Conservation (phyloP, 2,888 invertebrate species). For the Dynastes tityus region DNA sequence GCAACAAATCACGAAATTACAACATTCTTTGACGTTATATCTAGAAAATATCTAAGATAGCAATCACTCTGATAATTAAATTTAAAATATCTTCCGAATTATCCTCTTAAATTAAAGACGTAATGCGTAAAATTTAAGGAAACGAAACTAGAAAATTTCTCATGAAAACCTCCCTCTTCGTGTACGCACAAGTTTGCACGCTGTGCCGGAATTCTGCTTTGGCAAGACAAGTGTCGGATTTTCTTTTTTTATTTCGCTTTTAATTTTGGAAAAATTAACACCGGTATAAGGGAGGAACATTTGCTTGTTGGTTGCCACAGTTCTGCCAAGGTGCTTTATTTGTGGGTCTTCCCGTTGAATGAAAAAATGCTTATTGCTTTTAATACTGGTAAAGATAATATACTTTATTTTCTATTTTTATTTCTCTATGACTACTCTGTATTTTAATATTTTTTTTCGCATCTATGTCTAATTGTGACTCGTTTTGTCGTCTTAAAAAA, state of each 20-base stretch:
- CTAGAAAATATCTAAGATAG: conserved; percentile 28
- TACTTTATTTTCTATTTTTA: conserved; percentile 25
- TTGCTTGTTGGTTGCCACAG: conserved; percentile 40
- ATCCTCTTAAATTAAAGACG: background rate
- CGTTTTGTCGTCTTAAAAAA: conserved; percentile 7
- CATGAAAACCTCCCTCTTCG: conserved; percentile 13
- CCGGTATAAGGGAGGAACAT: conserved; percentile 9
- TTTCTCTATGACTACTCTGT: conserved; percentile 9
- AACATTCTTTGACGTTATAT: background rate
- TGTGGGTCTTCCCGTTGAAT: conserved; percentile 42
- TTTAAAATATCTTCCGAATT: conserved; percentile 18
- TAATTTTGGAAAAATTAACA: conserved; percentile 27
- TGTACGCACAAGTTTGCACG: conserved; percentile 42
- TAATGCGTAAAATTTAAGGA: conserved; percentile 12
- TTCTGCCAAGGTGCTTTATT: conserved; percentile 42
- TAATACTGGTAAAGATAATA: conserved; percentile 44
- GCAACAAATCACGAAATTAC: conserved; percentile 2
- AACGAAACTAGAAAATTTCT: conserved; percentile 2
- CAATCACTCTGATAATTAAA: conserved; percentile 40
- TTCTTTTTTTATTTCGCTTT: conserved; percentile 27
- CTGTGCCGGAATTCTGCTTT: conserved; percentile 35
- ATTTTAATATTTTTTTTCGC: conserved; percentile 29
- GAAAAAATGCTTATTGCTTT: conserved; percentile 45
- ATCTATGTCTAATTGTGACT: background rate
- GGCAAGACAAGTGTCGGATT: conserved; percentile 31